Evolutionary conservation across 2,113 vertebrate genomes (phyloP), one percentile per base, ranked within the genome.

Genomic region (Sarotherodon lohbergeri): DNA sequence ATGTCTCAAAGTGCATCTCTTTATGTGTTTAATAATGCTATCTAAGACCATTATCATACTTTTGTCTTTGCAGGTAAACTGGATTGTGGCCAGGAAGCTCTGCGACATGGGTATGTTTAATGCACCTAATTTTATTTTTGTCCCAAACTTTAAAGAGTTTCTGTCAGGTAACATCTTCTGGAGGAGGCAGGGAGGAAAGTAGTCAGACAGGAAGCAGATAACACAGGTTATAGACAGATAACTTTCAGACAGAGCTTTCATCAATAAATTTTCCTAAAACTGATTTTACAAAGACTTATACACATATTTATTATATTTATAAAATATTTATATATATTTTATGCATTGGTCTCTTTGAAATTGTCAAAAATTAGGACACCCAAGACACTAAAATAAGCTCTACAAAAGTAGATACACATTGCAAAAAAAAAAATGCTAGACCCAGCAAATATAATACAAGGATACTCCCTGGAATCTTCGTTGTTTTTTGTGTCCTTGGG

Each of bases 61-160:
- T 87, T 48, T 84, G 10, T 82, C 86, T 80, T 87, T 73, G 3
- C 96, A 99, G 98, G 52, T 99, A 92, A 99, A 99, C 96, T 96
- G 94, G 88, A 19, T 0, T 0, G 96, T 99, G 79, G 97, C 98
- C 1, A 94, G 97, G 84, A 97, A 95, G 80, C 97, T 99, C 19
- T 98, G 98, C 36, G 85, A 96, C 9, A 93, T 98, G 63, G 98
- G 98, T 99, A 95, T 11, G 50, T 90, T 57, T 55, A 13, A 14
- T 82, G 3, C 19, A 52, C 19, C 6, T 56, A 7, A 12, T 61
- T 19, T 46, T 59, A 2, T n/a, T 6, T 0, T 0, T 54, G 9
- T n/a, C 9, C 7, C 7, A 22, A 73, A 24, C 14, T 46, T 73
- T 6, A 27, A 73, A 17, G 8, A 24, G 5, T 27, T 16, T 43